Conservation (phyloP, 2,888 invertebrate genomes). For the Agapetus fuscipes region DNA sequence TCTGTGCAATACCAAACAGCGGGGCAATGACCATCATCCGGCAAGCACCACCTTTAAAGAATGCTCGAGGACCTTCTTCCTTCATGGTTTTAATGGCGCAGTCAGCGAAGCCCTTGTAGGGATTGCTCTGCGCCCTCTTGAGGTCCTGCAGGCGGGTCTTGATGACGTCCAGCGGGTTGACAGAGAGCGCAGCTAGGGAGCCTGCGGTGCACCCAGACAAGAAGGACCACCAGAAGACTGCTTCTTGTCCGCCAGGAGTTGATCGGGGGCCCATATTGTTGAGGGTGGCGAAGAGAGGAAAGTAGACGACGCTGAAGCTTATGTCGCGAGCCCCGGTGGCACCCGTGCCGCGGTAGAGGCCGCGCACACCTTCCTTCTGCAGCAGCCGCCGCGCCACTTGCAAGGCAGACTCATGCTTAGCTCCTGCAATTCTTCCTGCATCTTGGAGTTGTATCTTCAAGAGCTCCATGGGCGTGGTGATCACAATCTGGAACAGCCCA, state of each 20-base stretch:
- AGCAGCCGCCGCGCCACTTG: slow-evolving; percentile 67
- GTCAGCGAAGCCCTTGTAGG: slow-evolving; percentile 80
- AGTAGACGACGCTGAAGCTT: slow-evolving; percentile 93
- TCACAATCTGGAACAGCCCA: slow-evolving; percentile 92
- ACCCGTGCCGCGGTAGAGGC: slow-evolving; percentile 88
- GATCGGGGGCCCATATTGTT: slow-evolving; percentile 77
- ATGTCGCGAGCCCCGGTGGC: slow-evolving; percentile 92
- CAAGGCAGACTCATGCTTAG: slow-evolving; percentile 69
- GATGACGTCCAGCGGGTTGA: slow-evolving; percentile 96
- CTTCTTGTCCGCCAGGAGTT: slow-evolving; percentile 51
- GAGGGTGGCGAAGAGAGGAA: slow-evolving; percentile 91
- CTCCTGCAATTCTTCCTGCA: slow-evolving; percentile 78
- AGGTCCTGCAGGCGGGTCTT: slow-evolving; percentile 95
- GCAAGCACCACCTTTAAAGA: slow-evolving; percentile 96
- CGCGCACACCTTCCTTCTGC: slow-evolving; percentile 77
- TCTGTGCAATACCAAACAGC: slow-evolving; percentile 96
- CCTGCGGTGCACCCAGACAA: slow-evolving; percentile 87
- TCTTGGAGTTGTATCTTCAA: slow-evolving; percentile 99
- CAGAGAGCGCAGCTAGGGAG: slow-evolving; percentile 74
- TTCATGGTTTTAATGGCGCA: slow-evolving; percentile 82
- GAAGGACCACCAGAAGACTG: slow-evolving; percentile 92
- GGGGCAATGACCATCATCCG: slow-evolving; percentile 98
- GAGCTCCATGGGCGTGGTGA: slow-evolving; percentile 99
- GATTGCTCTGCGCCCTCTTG: slow-evolving; percentile 37
- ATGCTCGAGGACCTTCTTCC: slow-evolving; percentile 84